Evolutionary conservation across 2,797 vertebrate species (phyloP).

Genomic region (Labeo calbasu): DNA sequence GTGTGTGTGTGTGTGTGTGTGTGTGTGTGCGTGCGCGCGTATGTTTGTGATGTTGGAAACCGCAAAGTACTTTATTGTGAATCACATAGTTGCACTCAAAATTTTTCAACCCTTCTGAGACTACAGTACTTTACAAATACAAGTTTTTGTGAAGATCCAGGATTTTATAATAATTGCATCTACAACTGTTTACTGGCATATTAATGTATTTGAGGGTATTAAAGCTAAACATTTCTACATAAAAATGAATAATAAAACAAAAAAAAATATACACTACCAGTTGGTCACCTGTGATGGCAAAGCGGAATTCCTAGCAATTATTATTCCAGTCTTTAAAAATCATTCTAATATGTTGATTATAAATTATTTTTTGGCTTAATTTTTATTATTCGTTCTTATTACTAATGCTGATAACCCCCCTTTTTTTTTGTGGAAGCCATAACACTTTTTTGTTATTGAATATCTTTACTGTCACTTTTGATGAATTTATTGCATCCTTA

Average conservation of each 20-base stretch:
- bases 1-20: too few relatives aligned
- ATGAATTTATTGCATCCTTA: neutral
- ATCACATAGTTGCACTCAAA: neutral
- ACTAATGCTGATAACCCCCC: neutral
- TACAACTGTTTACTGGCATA: too few relatives aligned
- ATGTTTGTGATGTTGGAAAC: neutral
- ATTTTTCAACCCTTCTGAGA: too few relatives aligned
- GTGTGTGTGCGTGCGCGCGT: too few relatives aligned
- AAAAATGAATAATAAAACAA: neutral
- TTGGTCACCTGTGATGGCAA: too few relatives aligned
- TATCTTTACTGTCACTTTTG: neutral
- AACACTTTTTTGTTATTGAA: too few relatives aligned
- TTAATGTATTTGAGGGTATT: neutral
- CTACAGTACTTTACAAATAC: too few relatives aligned
- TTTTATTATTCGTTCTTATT: neutral
- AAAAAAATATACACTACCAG: neutral
- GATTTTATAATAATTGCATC: too few relatives aligned
- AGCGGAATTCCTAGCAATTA: too few relatives aligned
- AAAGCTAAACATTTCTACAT: neutral
- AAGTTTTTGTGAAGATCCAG: too few relatives aligned
- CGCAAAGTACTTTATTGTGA: neutral
- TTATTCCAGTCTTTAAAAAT: neutral
- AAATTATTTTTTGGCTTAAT: neutral
- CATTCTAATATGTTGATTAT: too few relatives aligned
- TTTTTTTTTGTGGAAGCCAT: neutral